Conservation (phyloP, 2,888 invertebrate genomes). For the Harpagoxenus sublaevis region DNA sequence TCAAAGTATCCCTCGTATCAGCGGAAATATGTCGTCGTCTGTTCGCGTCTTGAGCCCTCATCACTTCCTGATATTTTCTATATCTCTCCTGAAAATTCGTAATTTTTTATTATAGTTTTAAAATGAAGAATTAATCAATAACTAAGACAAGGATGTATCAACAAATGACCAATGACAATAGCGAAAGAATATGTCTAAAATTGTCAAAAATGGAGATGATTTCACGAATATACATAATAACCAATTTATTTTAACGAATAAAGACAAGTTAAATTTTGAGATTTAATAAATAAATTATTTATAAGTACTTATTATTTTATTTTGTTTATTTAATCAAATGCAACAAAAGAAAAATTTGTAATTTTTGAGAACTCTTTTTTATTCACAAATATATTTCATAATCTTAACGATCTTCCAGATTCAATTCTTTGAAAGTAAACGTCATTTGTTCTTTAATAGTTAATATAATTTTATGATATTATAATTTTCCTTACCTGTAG, state of each 20-base stretch:
- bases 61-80: slow-evolving; percentile 87
- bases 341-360: too few relatives aligned
- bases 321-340: neutral
- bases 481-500: slow-evolving; percentile 78
- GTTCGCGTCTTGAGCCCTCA: slow-evolving; percentile 87
- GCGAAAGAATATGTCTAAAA: neutral
- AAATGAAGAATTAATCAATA: neutral
- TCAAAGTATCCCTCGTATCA: slow-evolving; percentile 76
- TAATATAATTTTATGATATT: neutral
- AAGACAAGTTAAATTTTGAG: neutral
- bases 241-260: neutral
- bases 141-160: neutral
- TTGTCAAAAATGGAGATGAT: neutral
- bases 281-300: neutral
- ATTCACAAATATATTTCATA: neutral
- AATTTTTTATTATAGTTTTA: neutral
- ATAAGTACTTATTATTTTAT: neutral
- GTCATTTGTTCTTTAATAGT: neutral
- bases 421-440: neutral
- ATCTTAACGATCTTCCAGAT: neutral
- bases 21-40: slow-evolving; percentile 79
- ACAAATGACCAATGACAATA: neutral
- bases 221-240: neutral
- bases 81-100: slow-evolving; percentile 81
- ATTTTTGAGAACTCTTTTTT: neutral